Conservation (phyloP, 2,113 vertebrate genomes). For the Penelope pileata region DNA sequence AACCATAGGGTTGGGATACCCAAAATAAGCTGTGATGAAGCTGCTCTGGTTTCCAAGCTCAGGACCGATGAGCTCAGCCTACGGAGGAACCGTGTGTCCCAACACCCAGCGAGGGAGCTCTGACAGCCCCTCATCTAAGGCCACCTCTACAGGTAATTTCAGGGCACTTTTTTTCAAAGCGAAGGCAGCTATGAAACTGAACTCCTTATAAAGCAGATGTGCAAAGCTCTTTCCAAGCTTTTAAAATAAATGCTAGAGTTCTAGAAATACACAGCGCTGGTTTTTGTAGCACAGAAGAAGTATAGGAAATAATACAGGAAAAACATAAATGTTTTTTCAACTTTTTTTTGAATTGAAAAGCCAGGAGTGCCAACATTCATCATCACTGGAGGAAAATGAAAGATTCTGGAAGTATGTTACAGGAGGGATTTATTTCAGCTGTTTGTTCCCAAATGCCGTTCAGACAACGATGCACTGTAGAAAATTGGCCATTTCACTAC, state of each 20-base stretch:
- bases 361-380: not conserved
- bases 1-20: not conserved
- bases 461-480: not conserved
- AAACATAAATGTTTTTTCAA: not conserved
- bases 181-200: not conserved
- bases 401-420: not conserved
- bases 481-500: not conserved
- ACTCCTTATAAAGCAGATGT: not conserved
- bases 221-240: slow-evolving; percentile 5
- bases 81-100: not conserved
- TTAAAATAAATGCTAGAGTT: not conserved
- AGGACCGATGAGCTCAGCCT: too few relatives aligned
- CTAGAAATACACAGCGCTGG: not conserved
- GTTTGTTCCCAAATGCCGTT: slow-evolving; percentile 19
- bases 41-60: not conserved
- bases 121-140: not conserved
- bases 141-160: not conserved
- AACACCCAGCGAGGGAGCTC: not conserved
- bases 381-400: not conserved
- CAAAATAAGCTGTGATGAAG: not conserved
- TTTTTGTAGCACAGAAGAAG: not conserved
- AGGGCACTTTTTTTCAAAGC: not conserved
- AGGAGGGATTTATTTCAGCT: slow-evolving; percentile 30
- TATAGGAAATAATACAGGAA: not conserved
- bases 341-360: not conserved